Percentiles rank a stretch among this genome's conserved stretches.
Evolutionary conservation across 2,113 vertebrate genomes (phyloP).

Genomic region (Macrotis lagotis): DNA sequence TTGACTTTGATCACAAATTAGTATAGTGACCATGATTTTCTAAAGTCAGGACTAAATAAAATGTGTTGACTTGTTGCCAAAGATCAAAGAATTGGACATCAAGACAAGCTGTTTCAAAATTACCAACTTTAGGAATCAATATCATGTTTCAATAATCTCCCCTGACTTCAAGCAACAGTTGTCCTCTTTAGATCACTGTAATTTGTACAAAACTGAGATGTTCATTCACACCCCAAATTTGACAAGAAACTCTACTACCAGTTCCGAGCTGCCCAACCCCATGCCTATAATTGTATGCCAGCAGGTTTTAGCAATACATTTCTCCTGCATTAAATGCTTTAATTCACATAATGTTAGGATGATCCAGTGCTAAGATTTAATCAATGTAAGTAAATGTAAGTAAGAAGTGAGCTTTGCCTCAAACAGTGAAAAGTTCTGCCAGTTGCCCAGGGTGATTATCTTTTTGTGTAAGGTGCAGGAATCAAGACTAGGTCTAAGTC

Average conservation of each 20-base stretch:
- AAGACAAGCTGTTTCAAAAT: slow-evolving; percentile 71
- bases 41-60: slow-evolving; percentile 27
- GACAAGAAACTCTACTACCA: slow-evolving; percentile 71
- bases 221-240: slow-evolving; percentile 76
- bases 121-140: slow-evolving; percentile 61
- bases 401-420: background rate
- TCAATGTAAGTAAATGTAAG: background rate
- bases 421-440: background rate
- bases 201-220: slow-evolving; percentile 76
- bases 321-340: slow-evolving; percentile 37
- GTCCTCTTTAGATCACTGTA: slow-evolving; percentile 70
- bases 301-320: slow-evolving; percentile 28
- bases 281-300: slow-evolving; percentile 41
- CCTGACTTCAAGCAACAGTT: slow-evolving; percentile 63
- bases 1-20: slow-evolving; percentile 32
- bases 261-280: slow-evolving; percentile 47
- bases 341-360: background rate
- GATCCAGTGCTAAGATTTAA: background rate
- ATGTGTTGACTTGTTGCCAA: slow-evolving; percentile 39
- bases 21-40: slow-evolving; percentile 12
- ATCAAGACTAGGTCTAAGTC: background rate
- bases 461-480: background rate
- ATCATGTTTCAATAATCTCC: slow-evolving; percentile 62
- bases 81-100: slow-evolving; percentile 45
- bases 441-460: background rate